A percentile compares a stretch with the other conserved stretches of the same genome.
These are phyloP conservation scores for Mus minutoides DNA, from an alignment of 2,797 vertebrate species.

Conservation along the genomic window DNA sequence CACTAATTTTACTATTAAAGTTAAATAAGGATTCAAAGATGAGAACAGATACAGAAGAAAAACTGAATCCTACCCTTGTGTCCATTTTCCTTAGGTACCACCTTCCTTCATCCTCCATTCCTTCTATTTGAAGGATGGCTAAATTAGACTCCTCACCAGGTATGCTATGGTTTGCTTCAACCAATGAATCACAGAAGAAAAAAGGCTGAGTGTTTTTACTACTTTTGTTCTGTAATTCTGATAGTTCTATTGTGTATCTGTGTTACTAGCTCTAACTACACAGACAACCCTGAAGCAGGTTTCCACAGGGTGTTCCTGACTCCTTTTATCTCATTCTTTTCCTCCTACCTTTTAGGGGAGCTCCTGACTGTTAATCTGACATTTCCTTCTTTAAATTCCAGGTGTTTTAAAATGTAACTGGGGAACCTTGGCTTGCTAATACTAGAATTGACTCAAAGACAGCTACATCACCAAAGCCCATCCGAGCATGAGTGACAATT, in stretches of 20 bases:
- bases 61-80: neutral
- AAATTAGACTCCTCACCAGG: neutral
- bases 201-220: neutral
- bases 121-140: neutral
- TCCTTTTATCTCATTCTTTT: neutral
- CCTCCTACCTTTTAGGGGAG: too few relatives aligned
- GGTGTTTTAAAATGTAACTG: neutral
- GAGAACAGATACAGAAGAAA: neutral
- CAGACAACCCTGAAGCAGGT: neutral
- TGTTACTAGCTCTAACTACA: too few relatives aligned
- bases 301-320: neutral
- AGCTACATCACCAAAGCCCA: neutral
- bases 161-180: neutral
- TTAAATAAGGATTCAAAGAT: neutral
- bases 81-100: rapidly evolving
- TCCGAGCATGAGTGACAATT: neutral
- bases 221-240: neutral
- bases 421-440: neutral
- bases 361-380: neutral
- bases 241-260: neutral
- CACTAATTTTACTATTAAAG: neutral
- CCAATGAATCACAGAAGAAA: neutral
- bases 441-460: neutral
- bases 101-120: neutral
- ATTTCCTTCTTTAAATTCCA: neutral